phyloP scores from a whole-genome alignment of 2,113 vertebrate species.

The Apteryx mantelli region DNA sequence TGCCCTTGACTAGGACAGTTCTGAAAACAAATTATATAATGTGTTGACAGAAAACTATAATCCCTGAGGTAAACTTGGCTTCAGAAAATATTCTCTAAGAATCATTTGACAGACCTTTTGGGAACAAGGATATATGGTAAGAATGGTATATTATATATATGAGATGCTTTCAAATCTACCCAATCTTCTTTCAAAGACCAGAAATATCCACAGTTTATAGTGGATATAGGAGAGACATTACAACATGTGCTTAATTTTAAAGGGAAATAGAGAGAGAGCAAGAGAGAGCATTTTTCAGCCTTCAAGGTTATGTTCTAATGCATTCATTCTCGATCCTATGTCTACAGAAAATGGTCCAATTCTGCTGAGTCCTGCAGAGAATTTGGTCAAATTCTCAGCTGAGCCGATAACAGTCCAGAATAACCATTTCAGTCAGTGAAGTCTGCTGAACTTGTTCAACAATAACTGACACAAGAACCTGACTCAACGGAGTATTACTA shows the following conservation, averaged over 20 bases:
- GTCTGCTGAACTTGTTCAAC: neutral
- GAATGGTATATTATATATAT: neutral
- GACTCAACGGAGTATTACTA: neutral
- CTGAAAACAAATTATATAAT: constrained; percentile 74
- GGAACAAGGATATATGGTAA: constrained; percentile 29
- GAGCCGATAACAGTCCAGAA: neutral
- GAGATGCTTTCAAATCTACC: neutral
- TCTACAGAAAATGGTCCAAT: neutral
- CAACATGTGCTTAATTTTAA: neutral
- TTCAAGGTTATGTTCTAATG: neutral
- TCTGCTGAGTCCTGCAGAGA: neutral
- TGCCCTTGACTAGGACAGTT: constrained; percentile 70
- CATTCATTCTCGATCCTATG: neutral
- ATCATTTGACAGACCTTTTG: constrained; percentile 44
- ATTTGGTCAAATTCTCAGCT: neutral
- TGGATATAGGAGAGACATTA: neutral
- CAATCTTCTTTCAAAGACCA: neutral
- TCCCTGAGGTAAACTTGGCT: constrained; percentile 63
- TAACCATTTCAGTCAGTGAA: neutral
- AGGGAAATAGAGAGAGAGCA: neutral
- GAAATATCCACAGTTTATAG: neutral
- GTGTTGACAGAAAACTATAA: constrained; percentile 68
- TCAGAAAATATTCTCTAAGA: constrained; percentile 55
- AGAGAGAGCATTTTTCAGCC: neutral
- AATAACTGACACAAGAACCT: neutral